phyloP scores from a whole-genome alignment of 2,113 vertebrate genomes.

The Ancistrus triradiatus region DNA sequence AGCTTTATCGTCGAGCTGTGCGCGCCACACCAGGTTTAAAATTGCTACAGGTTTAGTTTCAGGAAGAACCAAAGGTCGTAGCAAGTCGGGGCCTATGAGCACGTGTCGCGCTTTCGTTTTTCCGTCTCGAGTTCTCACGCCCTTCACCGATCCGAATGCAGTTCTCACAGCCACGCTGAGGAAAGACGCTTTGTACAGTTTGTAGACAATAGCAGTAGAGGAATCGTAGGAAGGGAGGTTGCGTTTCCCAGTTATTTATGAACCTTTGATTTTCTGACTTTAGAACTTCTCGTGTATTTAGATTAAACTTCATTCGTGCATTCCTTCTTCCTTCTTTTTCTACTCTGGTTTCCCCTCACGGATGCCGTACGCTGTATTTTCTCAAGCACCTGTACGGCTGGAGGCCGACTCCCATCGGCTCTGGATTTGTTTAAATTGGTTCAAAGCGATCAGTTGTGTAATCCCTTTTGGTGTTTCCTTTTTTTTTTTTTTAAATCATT shows the following conservation, averaged over 20 bases:
- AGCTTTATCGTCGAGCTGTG: conserved; percentile 49
- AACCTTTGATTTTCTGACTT: conserved; percentile 11
- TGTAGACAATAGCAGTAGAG: conserved; percentile 20
- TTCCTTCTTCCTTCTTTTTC: conserved; percentile 21
- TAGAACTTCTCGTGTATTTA: conserved; percentile 17
- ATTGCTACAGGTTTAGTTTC: conserved; percentile 27
- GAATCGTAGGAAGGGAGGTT: conserved; percentile 31
- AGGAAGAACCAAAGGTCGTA: conserved; percentile 47
- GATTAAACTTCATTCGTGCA: conserved; percentile 36
- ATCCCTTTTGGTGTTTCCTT: conserved; percentile 8
- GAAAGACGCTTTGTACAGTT: conserved; percentile 31
- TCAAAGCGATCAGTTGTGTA: not conserved
- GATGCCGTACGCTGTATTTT: not conserved
- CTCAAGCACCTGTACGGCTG: conserved; percentile 27
- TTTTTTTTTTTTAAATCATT: not conserved
- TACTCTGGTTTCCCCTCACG: conserved; percentile 1
- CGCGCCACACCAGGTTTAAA: conserved; percentile 54
- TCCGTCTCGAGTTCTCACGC: not conserved
- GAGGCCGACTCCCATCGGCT: not conserved
- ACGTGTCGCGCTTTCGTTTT: not conserved
- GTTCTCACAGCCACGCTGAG: not conserved
- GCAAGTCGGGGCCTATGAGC: conserved; percentile 22
- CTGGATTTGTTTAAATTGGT: not conserved
- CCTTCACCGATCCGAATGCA: conserved; percentile 25
- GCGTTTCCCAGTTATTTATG: conserved; percentile 39